Base-by-base conservation (phyloP, 2,888 invertebrate species). In the Watsonalla binaria region DNA sequence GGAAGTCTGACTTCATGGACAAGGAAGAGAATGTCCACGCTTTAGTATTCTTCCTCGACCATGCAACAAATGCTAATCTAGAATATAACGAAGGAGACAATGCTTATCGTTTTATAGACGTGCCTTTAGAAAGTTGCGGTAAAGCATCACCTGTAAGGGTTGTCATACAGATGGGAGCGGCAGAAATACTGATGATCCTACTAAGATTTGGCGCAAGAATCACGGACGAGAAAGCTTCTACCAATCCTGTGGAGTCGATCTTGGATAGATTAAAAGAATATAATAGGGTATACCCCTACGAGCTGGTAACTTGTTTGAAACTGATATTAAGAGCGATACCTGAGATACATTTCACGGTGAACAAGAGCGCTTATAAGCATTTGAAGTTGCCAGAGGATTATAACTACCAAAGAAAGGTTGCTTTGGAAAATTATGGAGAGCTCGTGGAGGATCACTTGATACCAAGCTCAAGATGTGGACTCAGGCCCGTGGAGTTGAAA, bases 1-100 rank as follows among this genome's bases (percentile, higher is more conserved):
- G 96, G 96, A 95, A 96, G 72, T 96, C 96, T 62, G 96, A 97
- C 79, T 96, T 96, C 72, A 92, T 92, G 62, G 93, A 93, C 72
- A 92, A 94, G 77, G 95, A 96, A 72, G 96, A 97, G 72, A 96
- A 96, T 68, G 85, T 96, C 0, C 92, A 94, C 56, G 96, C 96
- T 0, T 79, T 96, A 65, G 93, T 95, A 0, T 97, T 94, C 77
- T 96, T 95, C 78, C 74, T 96, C 63, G 93, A 95, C 70, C 96
- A 96, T 74, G 95, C 96, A 0, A 93, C 93, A 2, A 92, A 92
- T 54, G 93, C 93, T 0, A 92, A 89, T 60, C 84, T 95, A 49
- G 92, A 93, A 74, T 94, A 93, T 65, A 76, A 61, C 6, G 74
- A 87, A 64, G 78, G 79, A 9, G 63, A 80, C 45, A 78, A 81